Base-by-base conservation (phyloP, 2,888 invertebrate species). In the Drosophila sordidapex region DNA sequence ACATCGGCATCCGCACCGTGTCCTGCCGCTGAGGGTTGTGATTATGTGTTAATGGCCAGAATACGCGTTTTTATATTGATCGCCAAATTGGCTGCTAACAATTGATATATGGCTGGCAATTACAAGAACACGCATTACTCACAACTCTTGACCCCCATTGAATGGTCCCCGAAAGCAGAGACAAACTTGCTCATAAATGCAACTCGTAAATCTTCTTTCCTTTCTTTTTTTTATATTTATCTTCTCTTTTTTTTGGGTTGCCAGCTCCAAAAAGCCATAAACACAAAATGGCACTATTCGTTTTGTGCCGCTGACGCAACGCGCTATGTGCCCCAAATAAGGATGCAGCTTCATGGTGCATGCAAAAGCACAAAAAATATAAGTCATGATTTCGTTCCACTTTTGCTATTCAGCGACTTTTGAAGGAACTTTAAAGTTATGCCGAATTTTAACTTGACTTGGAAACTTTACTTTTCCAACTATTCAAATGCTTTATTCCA, bases 21-120 rank as follows among this genome's bases (percentile, higher is more conserved):
- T 52, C 54, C 67, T 64, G 72, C n/a, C n/a, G n/a, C 27, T 36
- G 52, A 71, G 25, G 46, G 46, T 46, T 46, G 46, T 82, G 84
- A 85, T 87, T 84, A 81, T 87, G 85, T 87, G 85, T 74, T 87
- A 85, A 85, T 84, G 82, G 70, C 21, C 81, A 72, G 58, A 66
- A 75, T 74, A 85, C 76, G 80, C 82, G 78, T 69, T 77, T 79
- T 79, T 85, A 76, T 85, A 86, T 82, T 76, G 86, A 82, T 79
- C 86, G 78, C 81, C 82, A 79, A 86, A 88, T 88, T 88, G 86
- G 84, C 82, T 82, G 82, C 88, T 79, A 86, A 82, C 83, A 83
- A 86, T 83, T 87, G 88, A 87, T 87, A 80, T 79, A 86, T 81
- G 82, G 57, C 62, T 13, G 65, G 82, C 88, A 82, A 87, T 87